A percentile compares a stretch with the other conserved stretches of the same genome.
Evolutionary conservation across 2,888 invertebrate species (phyloP).

Genomic region (Drosophila pegasa): DNA sequence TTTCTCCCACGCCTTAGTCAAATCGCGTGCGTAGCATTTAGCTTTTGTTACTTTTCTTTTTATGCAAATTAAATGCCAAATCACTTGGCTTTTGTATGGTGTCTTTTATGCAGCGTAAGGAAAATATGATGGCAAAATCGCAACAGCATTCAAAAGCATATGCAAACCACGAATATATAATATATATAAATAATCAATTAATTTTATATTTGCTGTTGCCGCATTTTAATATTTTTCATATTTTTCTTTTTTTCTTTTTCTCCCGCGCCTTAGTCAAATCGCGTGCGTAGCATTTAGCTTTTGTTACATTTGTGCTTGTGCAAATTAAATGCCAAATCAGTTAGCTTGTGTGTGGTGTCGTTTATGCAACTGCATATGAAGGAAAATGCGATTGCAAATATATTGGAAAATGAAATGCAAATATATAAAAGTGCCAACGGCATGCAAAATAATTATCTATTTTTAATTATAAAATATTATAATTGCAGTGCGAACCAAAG

Average conservation of each 20-base stretch:
- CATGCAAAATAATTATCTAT: background rate
- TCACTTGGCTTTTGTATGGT: conserved; percentile 11
- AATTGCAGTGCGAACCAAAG: background rate
- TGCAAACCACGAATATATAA: too few relatives aligned
- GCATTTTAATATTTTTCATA: too few relatives aligned
- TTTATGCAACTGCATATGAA: background rate
- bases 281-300: too few relatives aligned
- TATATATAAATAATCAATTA: too few relatives aligned
- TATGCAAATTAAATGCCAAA: background rate
- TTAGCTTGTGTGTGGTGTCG: too few relatives aligned
- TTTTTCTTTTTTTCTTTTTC: background rate
- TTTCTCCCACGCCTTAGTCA: background rate
- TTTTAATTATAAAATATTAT: background rate
- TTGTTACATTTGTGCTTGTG: too few relatives aligned
- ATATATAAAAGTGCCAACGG: background rate
- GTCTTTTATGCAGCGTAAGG: too few relatives aligned
- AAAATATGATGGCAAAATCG: too few relatives aligned
- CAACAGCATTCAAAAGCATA: too few relatives aligned
- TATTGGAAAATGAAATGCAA: background rate
- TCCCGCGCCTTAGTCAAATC: background rate
- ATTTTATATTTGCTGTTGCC: too few relatives aligned
- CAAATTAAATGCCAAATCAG: too few relatives aligned
- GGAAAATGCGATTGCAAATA: background rate
- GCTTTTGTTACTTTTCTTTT: background rate
- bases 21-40: background rate